Evolutionary conservation across 1,140 invertebrate genomes (phyloP), one percentile per base, ranked within the genome.

Genomic region (Elysia chlorotica): DNA sequence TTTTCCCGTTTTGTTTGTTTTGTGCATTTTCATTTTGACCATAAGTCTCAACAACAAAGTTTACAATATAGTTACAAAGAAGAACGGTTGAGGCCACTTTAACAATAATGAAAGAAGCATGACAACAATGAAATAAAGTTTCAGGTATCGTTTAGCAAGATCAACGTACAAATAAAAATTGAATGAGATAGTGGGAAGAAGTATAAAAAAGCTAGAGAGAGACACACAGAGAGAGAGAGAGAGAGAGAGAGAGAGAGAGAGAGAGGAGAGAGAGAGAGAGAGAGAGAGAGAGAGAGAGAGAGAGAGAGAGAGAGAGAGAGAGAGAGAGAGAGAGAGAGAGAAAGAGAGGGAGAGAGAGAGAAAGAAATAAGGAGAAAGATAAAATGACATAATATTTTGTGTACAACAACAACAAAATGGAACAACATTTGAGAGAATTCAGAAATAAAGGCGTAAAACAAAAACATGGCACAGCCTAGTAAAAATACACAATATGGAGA

Each of bases 21-120:
- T 1, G 84, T 85, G 63, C 80, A 59, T 59, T 23, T 59, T 59
- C 28, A 10, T 59, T 59, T 59, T 59, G 25, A 59, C 28, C 25
- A 59, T 23, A 59, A 17, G 25, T 28, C 10, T 23, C 56, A 59
- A 25, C 56, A 59, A 25, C 56, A 59, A 25, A 23, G 28, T 17
- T 10, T 17, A 25, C 6, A 25, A 59, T 10, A 59, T 6, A 59
- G 28, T 17, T 6, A 59, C 6, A 59, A 25, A 59, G 17, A n/a
- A n/a, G n/a, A n/a, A n/a, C n/a, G n/a, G n/a, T n/a, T n/a, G n/a
- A n/a, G n/a, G n/a, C n/a, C n/a, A n/a, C n/a, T n/a, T n/a, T n/a
- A 59, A 59, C 6, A 59, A 59, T 25, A 59, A 59, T 10, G 28
- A 25, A 19, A 59, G 25, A 14, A 59, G 25, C 10, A 59, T 10